A percentile compares a stretch with the other conserved stretches of the same genome.
phyloP scores from a whole-genome alignment of 2,797 vertebrate genomes.

The Cossypha caffra region DNA sequence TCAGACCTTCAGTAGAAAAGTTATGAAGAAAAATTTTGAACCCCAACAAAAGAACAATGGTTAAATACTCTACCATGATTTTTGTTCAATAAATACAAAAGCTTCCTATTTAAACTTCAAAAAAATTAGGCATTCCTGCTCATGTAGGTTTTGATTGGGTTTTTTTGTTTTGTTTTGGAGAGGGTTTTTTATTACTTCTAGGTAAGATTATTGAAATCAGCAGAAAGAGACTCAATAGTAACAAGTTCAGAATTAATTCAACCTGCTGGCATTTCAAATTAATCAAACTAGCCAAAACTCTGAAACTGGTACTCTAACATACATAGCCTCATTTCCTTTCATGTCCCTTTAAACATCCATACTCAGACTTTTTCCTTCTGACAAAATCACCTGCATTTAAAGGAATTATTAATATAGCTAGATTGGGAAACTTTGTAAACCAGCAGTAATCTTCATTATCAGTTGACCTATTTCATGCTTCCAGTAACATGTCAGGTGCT shows the following conservation, averaged over 20 bases:
- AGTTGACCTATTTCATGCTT: background rate
- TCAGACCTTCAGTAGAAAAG: background rate
- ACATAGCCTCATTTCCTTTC: background rate
- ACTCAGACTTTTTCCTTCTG: background rate
- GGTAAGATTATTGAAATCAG: background rate
- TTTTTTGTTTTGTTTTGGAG: background rate
- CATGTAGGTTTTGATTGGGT: background rate
- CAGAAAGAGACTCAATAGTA: background rate
- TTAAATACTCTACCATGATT: background rate
- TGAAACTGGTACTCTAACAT: background rate
- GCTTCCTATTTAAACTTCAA: background rate
- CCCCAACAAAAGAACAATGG: background rate
- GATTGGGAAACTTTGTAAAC: background rate
- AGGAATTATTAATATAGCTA: background rate
- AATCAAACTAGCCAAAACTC: background rate
- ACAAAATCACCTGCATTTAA: background rate
- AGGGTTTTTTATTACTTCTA: accelerated
- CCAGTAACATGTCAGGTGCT: background rate
- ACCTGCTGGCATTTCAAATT: background rate
- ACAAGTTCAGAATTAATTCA: background rate
- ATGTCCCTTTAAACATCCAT: background rate
- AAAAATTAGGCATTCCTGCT: background rate
- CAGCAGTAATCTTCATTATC: constrained; percentile 5
- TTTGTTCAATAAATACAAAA: background rate
- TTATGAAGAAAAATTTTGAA: background rate